Evolutionary conservation across 2,113 vertebrate species (phyloP), one percentile per base, ranked within the genome.

Genomic region (Eudyptes chrysolophus): DNA sequence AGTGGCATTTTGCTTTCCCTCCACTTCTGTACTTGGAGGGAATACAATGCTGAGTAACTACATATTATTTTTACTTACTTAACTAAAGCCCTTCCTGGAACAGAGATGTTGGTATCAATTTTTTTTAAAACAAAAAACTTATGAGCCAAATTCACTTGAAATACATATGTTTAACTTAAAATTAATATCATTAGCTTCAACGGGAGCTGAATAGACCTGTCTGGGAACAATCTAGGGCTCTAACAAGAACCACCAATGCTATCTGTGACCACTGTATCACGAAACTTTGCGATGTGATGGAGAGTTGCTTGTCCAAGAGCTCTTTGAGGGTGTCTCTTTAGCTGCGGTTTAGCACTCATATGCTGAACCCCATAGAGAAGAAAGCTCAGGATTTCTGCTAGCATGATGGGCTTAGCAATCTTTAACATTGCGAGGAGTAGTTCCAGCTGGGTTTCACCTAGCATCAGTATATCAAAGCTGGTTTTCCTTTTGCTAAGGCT

Each of bases 81-180:
- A 71, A 94, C 93, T 97, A 96, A 96, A 97, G 55, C 32, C 44
- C 16, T 93, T 92, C 79, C 82, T 93, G 87, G 13, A 92, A 88
- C 94, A 94, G 46, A 24, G 40, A 88, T 6, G 44, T 83, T 48
- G 57, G 52, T 87, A 95, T 77, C 32, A 38, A 6, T 65, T 60
- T 74, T 64, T 82, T 83, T 13, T 6, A 64, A 14, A 48, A 7
- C 4, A 48, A 55, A 85, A 92, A 66, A 7, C 21, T 52, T 49
- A 21, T 27, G 20, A 94, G 26, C 29, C 34, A 92, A 76, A 90
- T 84, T 78, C 29, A 83, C 52, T 65, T 72, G 34, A 93, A 87
- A 85, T 80, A 54, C 27, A 11, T 70, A 55, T 9, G 7, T 60
- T 83, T 69, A 87, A 64, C 29, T 74, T 58, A 54, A 75, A 91